Base-by-base conservation (phyloP, 2,888 invertebrate genomes). In the Rhyacophila evoluta region DNA sequence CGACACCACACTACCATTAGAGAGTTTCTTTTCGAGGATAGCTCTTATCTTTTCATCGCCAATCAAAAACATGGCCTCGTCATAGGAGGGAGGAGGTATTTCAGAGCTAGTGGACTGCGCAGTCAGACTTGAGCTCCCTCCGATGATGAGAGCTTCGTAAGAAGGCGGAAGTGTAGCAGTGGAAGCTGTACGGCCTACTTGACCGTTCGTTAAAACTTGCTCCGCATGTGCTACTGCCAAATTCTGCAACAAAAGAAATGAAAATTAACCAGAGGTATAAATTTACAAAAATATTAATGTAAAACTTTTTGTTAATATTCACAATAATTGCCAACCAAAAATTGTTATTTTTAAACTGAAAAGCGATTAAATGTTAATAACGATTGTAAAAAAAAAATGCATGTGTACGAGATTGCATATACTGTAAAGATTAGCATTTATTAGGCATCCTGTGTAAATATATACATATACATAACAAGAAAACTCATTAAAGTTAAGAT, bases 11-110 rank as follows among this genome's bases (percentile, higher is more conserved):
- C 29, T 74, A n/a, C 76, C 76, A 12, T 74, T 28, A 2, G 39
- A 28, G n/a, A 36, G 33, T 73, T 78, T 80, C 38, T 75, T 73
- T 68, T 79, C 77, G 27, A 75, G 19, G n/a, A 81, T 36, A 12
- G 73, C 69, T 27, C 69, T 41, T n/a, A 79, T 84, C 83, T 89
- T 90, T 79, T 87, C 89, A 84, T 89, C 89, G 79, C 86, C 89
- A 84, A 90, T 89, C 11, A 90, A 87, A 83, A 88, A 89, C 89
- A 91, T 90, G 0, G 92, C 92, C 88, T 92, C 92, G 83, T 92
- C 92, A 84, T 93, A 92, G 11, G 92, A 90, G 0, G 92, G 92
- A 1, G 92, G 92, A 33, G 89, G 87, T 84, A 91, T 92, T 12
- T 90, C 90, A 77, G 88, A 87, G 67, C 89, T 89, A 11, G 89